Evolutionary conservation across 2,888 invertebrate genomes (phyloP), one percentile per base, ranked within the genome.

Genomic region (Drosophila hawaiiensis): DNA sequence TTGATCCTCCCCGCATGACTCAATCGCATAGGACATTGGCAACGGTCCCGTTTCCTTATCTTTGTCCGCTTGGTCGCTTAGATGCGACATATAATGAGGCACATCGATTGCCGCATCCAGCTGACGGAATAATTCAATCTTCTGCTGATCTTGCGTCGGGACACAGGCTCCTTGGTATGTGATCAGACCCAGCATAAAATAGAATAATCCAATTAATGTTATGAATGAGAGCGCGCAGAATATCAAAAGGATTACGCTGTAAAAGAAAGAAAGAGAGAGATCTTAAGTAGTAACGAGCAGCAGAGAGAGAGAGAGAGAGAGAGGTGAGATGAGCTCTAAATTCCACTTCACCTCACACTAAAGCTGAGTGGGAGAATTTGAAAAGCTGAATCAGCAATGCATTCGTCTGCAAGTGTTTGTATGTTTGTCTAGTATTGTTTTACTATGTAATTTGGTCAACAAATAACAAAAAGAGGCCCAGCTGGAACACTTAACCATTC

Each of bases 101-200:
- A 68, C 25, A 71, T 77, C 49, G n/a, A 77, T 33, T 3, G 41
- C 10, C 0, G 50, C 31, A 28, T 76, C 73, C 31, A 80, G 0
- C 29, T 63, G 56, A 0, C 60, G 61, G 39, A 68, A 72, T 5
- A 72, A 1, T 9, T 64, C 54, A n/a, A 59, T 68, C 7, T 22
- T 33, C 1, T 50, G 55, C 10, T n/a, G 14, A 33, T 63, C 49
- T 19, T 16, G 94, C 67, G 97, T 93, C 25, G 97, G 96, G 82
- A 96, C 96, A 93, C 98, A 98, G 52, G 96, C 91, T 47, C 96
- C 95, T 69, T 97, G 95, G 84, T 97, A 96, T 25, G 95, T 93
- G 29, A 95, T 91, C 7, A 96, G 94, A 29, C 97, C 97, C 22
- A 94, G 92, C 52, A 96, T 88, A 94, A 97, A 96, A 92, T 96